Percentiles rank a stretch among this genome's conserved stretches.
phyloP scores from a whole-genome alignment of 92 coral and sea anemone species.

The Nematostella vectensis region DNA sequence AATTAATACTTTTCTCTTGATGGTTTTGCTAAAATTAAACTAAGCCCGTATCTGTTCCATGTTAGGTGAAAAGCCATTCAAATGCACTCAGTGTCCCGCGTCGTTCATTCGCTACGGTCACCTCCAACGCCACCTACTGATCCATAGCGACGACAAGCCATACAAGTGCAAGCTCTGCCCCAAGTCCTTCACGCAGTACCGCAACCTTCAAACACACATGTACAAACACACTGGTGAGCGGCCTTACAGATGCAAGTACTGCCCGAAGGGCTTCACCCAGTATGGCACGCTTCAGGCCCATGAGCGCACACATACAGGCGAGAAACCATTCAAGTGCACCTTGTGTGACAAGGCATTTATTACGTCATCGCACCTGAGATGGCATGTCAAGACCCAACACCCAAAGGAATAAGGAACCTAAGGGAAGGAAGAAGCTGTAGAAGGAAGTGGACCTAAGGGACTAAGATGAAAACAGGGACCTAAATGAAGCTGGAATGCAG shows the following conservation, averaged over 20 bases:
- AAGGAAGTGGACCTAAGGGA: no score
- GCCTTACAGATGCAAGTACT: conserved; percentile 83
- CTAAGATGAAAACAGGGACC: no score
- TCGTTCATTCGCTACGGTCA: conserved; percentile 94
- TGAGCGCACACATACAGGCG: conserved; percentile 98
- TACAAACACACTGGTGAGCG: conserved; percentile 98
- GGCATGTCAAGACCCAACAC: conserved; percentile 97
- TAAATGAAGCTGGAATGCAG: no score
- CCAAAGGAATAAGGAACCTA: conserved; percentile 17
- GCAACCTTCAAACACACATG: conserved; percentile 95
- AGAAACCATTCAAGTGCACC: conserved; percentile 85
- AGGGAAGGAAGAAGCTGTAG: not conserved
- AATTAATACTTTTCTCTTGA: no score
- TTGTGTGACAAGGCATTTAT: conserved; percentile 84
- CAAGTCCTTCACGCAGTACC: conserved; percentile 93
- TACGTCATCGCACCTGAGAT: conserved; percentile 93
- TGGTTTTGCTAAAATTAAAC: no score
- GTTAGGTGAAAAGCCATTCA: conserved; percentile 92
- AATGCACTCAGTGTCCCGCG: conserved; percentile 85
- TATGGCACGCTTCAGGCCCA: conserved; percentile 97
- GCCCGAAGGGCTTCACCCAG: conserved; percentile 97
- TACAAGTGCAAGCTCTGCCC: conserved; percentile 93
- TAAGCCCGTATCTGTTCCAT: no score
- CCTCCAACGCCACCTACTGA: conserved; percentile 80
- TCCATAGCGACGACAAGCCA: conserved; percentile 96